These are phyloP conservation scores for Pungitius pungitius DNA, from an alignment of 2,113 vertebrate genomes.

Conservation along the genomic window DNA sequence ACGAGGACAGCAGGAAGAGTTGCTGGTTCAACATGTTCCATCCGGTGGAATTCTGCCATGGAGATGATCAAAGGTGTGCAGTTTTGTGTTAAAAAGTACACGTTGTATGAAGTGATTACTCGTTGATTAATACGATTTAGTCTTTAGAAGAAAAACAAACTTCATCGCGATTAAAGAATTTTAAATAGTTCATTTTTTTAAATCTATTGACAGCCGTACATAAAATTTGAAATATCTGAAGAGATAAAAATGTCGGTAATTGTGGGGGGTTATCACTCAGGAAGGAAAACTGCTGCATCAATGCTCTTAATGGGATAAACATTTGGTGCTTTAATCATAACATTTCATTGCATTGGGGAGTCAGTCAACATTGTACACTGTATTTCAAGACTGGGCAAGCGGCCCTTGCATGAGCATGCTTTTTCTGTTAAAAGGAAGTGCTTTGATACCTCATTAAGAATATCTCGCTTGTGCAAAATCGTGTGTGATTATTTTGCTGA, in stretches of 20 bases:
- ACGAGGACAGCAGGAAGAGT: no score
- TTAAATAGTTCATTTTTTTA: no score
- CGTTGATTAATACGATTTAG: no score
- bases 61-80: no score
- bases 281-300: slow-evolving; percentile 40
- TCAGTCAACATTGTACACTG: slow-evolving; percentile 46
- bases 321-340: slow-evolving; percentile 50
- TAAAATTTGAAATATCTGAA: no score
- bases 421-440: slow-evolving; percentile 20
- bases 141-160: no score
- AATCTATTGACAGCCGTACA: no score
- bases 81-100: no score
- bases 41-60: no score
- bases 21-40: no score
- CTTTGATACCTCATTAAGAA: slow-evolving; percentile 9
- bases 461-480: slow-evolving; percentile 23
- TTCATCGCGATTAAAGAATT: no score
- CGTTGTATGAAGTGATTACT: no score
- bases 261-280: slow-evolving; percentile 37
- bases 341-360: slow-evolving; percentile 29
- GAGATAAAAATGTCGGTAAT: slow-evolving; percentile 11
- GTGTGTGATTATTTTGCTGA: slow-evolving; percentile 34
- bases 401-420: slow-evolving; percentile 37
- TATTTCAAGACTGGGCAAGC: slow-evolving; percentile 23
- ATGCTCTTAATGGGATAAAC: slow-evolving; percentile 43